phyloP scores from a whole-genome alignment of 2,113 vertebrate genomes.

The Cyanoramphus novaezelandiae region DNA sequence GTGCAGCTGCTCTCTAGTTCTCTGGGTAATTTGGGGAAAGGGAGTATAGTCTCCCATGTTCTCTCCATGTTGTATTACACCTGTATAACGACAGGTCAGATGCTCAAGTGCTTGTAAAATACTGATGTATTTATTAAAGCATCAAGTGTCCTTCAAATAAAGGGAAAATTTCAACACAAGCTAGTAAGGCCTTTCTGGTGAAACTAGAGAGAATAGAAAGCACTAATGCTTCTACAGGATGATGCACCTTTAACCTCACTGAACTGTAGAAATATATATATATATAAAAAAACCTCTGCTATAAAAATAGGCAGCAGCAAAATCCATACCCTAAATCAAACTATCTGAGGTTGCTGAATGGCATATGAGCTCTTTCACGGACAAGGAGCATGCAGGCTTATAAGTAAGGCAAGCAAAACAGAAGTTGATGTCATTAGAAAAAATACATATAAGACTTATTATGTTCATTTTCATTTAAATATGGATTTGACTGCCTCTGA shows the following conservation, averaged over 20 bases:
- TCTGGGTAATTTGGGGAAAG: background rate
- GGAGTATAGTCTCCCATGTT: background rate
- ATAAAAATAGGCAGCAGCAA: slow-evolving; percentile 12
- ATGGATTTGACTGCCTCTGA: slow-evolving; percentile 5
- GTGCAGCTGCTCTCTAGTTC: background rate
- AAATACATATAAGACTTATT: background rate
- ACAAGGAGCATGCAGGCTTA: background rate
- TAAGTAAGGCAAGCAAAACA: background rate
- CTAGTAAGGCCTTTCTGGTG: background rate
- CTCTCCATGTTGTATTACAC: background rate
- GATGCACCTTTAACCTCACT: background rate
- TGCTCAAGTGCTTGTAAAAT: background rate
- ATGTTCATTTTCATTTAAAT: background rate
- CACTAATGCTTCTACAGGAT: background rate
- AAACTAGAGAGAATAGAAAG: background rate
- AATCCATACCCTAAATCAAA: slow-evolving; percentile 22
- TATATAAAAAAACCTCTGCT: background rate
- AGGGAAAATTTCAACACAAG: background rate
- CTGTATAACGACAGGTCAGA: background rate
- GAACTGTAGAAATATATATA: background rate
- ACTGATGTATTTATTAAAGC: background rate
- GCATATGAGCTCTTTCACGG: background rate
- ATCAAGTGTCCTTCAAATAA: background rate
- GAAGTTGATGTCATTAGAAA: background rate
- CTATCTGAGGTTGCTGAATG: background rate